These are phyloP conservation scores for Steinernema feltiae DNA, from an alignment of 1,140 invertebrate genomes.

Conservation along the genomic window DNA sequence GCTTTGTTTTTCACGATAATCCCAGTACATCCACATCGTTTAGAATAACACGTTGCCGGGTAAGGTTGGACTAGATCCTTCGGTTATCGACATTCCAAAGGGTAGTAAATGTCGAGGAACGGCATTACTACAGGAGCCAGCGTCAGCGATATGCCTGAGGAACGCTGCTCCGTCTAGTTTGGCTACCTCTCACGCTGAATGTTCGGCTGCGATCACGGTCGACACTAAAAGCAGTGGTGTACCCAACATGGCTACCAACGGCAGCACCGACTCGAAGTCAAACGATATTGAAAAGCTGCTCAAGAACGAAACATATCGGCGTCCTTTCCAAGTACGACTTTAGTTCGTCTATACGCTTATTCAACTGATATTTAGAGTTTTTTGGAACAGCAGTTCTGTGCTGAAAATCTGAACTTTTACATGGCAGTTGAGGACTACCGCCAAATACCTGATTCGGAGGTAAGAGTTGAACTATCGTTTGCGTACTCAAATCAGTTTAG, in stretches of 20 bases:
- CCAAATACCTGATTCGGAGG: constrained; percentile 37
- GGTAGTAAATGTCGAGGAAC: constrained; percentile 4
- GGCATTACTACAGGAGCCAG: not conserved
- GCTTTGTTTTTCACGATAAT: not conserved
- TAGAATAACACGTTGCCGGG: not conserved
- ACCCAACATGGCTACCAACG: not conserved
- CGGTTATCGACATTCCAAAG: not conserved
- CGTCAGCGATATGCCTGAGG: not conserved
- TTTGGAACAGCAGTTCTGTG: constrained; percentile 55
- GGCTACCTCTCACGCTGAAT: constrained; percentile 8
- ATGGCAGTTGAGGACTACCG: constrained; percentile 55
- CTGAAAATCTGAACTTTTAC: constrained; percentile 56
- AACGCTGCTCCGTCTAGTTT: not conserved
- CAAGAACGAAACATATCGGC: constrained; percentile 16
- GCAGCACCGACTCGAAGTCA: constrained; percentile 4
- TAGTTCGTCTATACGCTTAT: not conserved
- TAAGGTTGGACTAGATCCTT: not conserved
- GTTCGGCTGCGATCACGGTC: not conserved
- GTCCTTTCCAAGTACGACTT: constrained; percentile 24
- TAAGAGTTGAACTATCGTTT: constrained; percentile 20
- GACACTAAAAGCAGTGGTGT: constrained; percentile 3
- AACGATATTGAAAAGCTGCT: constrained; percentile 7
- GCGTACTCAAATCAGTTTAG: constrained; percentile 30
- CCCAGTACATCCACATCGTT: not conserved
- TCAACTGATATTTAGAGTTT: constrained; percentile 36